These are phyloP conservation scores for Semicossyphus pulcher DNA, from an alignment of 2,113 vertebrate species.

Conservation along the genomic window DNA sequence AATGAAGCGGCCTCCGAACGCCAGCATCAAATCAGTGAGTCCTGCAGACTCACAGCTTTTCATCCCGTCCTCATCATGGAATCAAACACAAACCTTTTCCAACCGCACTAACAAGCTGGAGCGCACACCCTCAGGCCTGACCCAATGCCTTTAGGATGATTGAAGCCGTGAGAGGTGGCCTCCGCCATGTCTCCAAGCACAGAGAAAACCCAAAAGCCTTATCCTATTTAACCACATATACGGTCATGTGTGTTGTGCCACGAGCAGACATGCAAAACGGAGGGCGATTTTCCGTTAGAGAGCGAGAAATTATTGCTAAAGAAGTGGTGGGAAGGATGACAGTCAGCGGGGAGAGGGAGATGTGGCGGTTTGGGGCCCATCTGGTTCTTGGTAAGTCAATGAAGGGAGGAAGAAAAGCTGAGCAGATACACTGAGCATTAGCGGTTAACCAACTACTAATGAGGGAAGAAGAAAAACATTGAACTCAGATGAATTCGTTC, in stretches of 20 bases:
- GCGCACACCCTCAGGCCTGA: conserved; percentile 55
- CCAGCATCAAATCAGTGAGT: conserved; percentile 43
- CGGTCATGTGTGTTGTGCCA: conserved; percentile 62
- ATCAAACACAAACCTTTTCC: conserved; percentile 63
- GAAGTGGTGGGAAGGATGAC: conserved; percentile 63
- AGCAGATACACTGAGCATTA: conserved; percentile 82
- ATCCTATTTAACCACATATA: conserved; percentile 75
- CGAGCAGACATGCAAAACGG: conserved; percentile 74
- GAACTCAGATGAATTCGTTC: conserved; percentile 80
- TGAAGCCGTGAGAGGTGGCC: conserved; percentile 62
- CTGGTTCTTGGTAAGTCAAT: conserved; percentile 78
- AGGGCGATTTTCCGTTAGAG: conserved; percentile 74
- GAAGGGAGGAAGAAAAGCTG: conserved; percentile 70
- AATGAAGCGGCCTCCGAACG: conserved; percentile 38
- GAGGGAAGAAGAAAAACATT: conserved; percentile 81
- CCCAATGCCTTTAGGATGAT: conserved; percentile 52
- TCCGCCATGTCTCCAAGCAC: conserved; percentile 70
- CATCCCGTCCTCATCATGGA: conserved; percentile 65
- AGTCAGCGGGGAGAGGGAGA: conserved; percentile 44
- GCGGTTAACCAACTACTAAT: conserved; percentile 84
- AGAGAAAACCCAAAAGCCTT: conserved; percentile 59
- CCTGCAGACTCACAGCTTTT: conserved; percentile 57
- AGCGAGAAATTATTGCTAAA: conserved; percentile 72
- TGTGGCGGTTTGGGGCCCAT: conserved; percentile 66
- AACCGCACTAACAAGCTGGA: conserved; percentile 68